These are phyloP conservation scores for Ctena decussata DNA, from an alignment of 2,888 invertebrate genomes.

Conservation along the genomic window DNA sequence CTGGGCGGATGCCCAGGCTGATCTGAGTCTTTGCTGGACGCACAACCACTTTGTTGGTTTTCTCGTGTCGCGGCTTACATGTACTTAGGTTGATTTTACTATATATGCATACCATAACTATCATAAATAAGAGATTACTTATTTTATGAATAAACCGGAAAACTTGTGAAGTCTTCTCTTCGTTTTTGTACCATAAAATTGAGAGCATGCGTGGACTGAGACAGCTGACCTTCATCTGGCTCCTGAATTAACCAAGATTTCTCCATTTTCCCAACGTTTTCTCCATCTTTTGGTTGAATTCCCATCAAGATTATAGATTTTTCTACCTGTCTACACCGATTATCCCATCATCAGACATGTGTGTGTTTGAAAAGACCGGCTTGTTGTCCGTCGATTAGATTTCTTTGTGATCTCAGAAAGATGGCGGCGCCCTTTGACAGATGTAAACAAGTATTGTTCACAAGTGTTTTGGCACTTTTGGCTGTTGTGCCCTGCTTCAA, in stretches of 20 bases:
- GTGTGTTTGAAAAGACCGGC: neutral
- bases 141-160: too few species aligned
- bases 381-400: neutral
- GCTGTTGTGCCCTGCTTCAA: neutral
- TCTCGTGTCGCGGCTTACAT: too few species aligned
- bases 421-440: slow-evolving; percentile 15
- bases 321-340: neutral
- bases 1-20: too few species aligned
- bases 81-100: too few species aligned
- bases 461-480: neutral
- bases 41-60: too few species aligned
- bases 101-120: too few species aligned
- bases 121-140: too few species aligned
- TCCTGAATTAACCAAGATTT: neutral
- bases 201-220: neutral
- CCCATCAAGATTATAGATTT: neutral
- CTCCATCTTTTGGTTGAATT: neutral
- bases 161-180: too few species aligned
- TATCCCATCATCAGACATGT: slow-evolving; percentile 4
- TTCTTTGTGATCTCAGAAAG: neutral
- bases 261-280: neutral
- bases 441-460: neutral
- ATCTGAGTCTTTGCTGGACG: too few species aligned
- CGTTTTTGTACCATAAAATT: too few species aligned
- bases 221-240: neutral